phyloP scores from a whole-genome alignment of 2,113 vertebrate species.

The Pollimyrus isidori region DNA sequence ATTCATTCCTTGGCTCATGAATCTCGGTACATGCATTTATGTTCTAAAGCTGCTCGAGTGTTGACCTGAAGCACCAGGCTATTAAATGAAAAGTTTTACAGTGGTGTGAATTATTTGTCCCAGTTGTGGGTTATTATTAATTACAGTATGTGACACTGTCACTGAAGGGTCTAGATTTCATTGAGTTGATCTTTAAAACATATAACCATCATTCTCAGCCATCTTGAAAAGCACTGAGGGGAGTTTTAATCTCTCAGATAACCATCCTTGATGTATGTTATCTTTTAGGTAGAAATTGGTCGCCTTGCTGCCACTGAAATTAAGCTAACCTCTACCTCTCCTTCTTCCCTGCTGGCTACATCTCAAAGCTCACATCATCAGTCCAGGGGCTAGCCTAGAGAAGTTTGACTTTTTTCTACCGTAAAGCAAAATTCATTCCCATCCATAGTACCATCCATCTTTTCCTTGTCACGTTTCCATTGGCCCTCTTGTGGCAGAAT shows the following conservation, averaged over 20 bases:
- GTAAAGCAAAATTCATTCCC: no score
- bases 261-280: not conserved
- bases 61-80: not conserved
- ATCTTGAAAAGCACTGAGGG: not conserved
- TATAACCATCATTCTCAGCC: not conserved
- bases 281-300: not conserved
- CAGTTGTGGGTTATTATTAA: not conserved
- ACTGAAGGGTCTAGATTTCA: not conserved
- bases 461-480: not conserved
- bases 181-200: not conserved
- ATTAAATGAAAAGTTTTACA: not conserved
- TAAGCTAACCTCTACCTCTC: not conserved
- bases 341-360: not conserved
- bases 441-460: not conserved
- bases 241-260: not conserved
- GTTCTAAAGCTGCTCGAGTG: not conserved
- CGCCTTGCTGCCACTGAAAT: not conserved
- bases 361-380: not conserved
- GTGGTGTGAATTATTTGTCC: not conserved
- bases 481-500: not conserved
- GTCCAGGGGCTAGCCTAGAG: not conserved
- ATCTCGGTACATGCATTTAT: not conserved
- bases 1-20: not conserved
- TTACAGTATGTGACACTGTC: not conserved
- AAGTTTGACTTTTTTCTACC: not conserved